These are phyloP conservation scores for Lithophane ornitopus DNA, from an alignment of 2,888 invertebrate genomes.

Conservation along the genomic window DNA sequence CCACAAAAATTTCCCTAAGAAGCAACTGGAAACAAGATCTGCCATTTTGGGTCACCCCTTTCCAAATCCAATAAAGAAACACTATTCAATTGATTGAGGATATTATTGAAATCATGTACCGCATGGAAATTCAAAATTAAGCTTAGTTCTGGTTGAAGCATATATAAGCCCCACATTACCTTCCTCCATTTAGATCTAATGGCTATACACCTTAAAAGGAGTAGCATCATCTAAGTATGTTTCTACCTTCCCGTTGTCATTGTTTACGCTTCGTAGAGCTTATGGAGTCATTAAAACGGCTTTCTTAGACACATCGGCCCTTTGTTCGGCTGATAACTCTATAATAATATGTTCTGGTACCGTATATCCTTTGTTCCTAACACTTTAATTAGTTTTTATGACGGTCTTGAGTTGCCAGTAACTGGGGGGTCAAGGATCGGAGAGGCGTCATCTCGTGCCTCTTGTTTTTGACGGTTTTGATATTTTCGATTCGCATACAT, in stretches of 20 bases:
- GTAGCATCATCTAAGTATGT: conserved; percentile 65
- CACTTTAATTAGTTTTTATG: conserved; percentile 77
- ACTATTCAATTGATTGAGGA: neutral
- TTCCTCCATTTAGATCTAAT: conserved; percentile 22
- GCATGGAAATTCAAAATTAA: conserved; percentile 4
- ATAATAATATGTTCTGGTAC: conserved; percentile 64
- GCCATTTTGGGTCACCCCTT: neutral
- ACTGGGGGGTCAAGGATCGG: conserved; percentile 52
- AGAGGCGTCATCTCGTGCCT: conserved; percentile 17
- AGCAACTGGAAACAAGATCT: neutral
- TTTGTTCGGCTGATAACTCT: conserved; percentile 72
- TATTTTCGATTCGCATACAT: conserved; percentile 1
- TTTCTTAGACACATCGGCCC: conserved; percentile 68
- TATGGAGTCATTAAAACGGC: conserved; percentile 76
- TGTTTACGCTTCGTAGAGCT: conserved; percentile 77
- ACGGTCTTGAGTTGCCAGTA: conserved; percentile 46
- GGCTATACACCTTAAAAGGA: conserved; percentile 40
- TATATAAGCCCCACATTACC: neutral
- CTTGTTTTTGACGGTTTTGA: conserved; percentile 6
- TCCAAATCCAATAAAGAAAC: neutral
- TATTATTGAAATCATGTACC: neutral
- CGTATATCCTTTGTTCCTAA: conserved; percentile 72
- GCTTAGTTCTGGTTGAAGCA: conserved; percentile 6
- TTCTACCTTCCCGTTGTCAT: conserved; percentile 75
- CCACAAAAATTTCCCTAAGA: neutral